Evolutionary conservation across 2,888 invertebrate species (phyloP), one percentile per base, ranked within the genome.

Genomic region (Loripinus fragilis): DNA sequence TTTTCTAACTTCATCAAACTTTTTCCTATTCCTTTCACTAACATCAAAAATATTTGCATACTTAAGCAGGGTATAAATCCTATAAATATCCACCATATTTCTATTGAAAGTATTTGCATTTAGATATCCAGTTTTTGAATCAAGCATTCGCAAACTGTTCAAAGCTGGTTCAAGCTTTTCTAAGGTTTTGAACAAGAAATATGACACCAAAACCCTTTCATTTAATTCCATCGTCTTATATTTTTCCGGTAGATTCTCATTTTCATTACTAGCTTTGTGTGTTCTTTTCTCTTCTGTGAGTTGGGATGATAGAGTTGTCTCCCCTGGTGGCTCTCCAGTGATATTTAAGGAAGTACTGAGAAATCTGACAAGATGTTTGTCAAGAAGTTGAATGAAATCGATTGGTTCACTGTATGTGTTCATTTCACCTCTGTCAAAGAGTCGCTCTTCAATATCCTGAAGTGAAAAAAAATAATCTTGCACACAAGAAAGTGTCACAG

Each of bases 341-440:
- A 55, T 8, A 60, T 52, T 23, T 8, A 25, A 12, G 60, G 60
- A 5, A 60, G 60, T 23, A n/a, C 12, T 3, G 3, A 60, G 30
- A 15, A 60, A 60, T 15, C n/a, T 67, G 23, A 67, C 41, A 23
- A 67, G 67, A 25, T 42, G 67, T 8, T 23, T 41, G 23, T 67
- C 67, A 10, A 67, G 25, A 10, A 85, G 80, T 70, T 82, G 79
- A 23, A 83, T 72, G 60, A 90, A 85, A 28, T 84, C 72, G 0
- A 88, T 68, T 30, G 90, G 86, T 73, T 93, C 92, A 69, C 88
- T 84, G 82, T 91, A 93, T 0, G 91, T 90, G 80, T 93, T 93
- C 88, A 92, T 89, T 76, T 92, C 92, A n/a, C 92, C 91, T 72
- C 88, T 90, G 83, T 92, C 92, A 88, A 93, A 93, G 38, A 92